Conservation (phyloP, 2,113 vertebrate genomes). For the Bombycilla garrulus region DNA sequence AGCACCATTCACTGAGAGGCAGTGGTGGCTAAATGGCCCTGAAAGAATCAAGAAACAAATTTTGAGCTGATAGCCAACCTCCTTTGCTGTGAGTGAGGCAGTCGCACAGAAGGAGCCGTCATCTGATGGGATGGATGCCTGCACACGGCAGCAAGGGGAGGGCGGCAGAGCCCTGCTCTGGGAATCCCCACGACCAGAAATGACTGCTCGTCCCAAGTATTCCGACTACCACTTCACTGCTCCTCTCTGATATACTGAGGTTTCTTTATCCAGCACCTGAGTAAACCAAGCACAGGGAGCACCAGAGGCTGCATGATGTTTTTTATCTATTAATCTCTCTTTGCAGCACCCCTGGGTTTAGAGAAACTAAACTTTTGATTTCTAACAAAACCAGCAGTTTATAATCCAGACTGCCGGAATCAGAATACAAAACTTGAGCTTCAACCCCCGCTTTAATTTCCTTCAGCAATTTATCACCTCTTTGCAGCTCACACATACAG, state of each 20-base stretch:
- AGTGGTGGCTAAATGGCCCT: fast-evolving
- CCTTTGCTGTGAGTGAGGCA: not conserved
- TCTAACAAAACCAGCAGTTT: slow-evolving; percentile 47
- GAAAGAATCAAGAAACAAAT: not conserved
- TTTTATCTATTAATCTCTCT: not conserved
- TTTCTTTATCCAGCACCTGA: not conserved
- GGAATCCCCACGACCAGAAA: not conserved
- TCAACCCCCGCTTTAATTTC: slow-evolving; percentile 70
- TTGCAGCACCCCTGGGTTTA: slow-evolving; percentile 16
- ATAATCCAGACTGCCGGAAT: slow-evolving; percentile 11
- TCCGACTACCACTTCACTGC: not conserved
- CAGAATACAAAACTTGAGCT: slow-evolving; percentile 47
- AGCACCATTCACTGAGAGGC: fast-evolving
- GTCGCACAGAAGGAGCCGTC: fast-evolving
- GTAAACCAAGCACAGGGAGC: not conserved
- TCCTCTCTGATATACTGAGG: not conserved
- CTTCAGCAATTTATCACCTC: slow-evolving; percentile 81
- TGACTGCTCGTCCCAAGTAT: slow-evolving; percentile 1
- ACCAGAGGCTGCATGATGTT: slow-evolving; percentile 6
- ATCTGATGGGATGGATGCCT: fast-evolving
- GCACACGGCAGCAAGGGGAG: fast-evolving
- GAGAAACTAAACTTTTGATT: slow-evolving; percentile 50
- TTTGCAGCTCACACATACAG: slow-evolving; percentile 77
- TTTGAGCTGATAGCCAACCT: not conserved
- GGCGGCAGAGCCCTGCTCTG: not conserved